Conservation (phyloP, 2,797 vertebrate genomes). For the Chrysocyon brachyurus region DNA sequence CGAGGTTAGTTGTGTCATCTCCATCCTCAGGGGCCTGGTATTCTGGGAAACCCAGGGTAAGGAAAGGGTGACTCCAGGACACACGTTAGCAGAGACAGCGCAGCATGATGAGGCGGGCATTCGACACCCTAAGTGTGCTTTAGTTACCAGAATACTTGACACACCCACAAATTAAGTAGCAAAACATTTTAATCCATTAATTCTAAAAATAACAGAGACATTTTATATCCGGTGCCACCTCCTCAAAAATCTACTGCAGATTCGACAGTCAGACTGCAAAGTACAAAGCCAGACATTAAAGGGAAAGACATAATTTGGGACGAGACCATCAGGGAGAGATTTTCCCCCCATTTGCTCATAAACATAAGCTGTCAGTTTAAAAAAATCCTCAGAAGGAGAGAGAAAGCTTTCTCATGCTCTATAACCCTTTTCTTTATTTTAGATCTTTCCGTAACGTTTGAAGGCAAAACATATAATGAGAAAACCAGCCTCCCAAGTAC, state of each 20-base stretch:
- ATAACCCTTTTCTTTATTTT: constrained; percentile 63
- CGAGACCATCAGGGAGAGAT: neutral
- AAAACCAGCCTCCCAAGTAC: constrained; percentile 30
- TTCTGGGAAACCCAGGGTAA: constrained; percentile 40
- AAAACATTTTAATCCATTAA: constrained; percentile 85
- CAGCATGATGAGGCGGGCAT: neutral
- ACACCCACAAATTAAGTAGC: constrained; percentile 81
- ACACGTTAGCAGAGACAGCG: constrained; percentile 36
- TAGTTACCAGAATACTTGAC: constrained; percentile 87
- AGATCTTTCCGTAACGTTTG: constrained; percentile 46
- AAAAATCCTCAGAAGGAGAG: constrained; percentile 59
- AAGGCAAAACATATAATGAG: constrained; percentile 57
- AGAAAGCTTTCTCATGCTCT: constrained; percentile 56
- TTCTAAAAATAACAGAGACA: constrained; percentile 82
- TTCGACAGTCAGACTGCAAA: constrained; percentile 69
- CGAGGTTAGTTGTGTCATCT: constrained; percentile 73
- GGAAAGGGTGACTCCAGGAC: constrained; percentile 67
- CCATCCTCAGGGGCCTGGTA: constrained; percentile 70
- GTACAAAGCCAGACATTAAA: constrained; percentile 66
- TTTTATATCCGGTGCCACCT: constrained; percentile 70
- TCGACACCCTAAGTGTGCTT: constrained; percentile 79
- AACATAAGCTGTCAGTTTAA: constrained; percentile 55
- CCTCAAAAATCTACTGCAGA: constrained; percentile 76
- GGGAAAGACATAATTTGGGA: constrained; percentile 60
- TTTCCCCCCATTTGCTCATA: constrained; percentile 48